Evolutionary conservation across 2,797 vertebrate genomes (phyloP).

Genomic region (Cygnus olor): DNA sequence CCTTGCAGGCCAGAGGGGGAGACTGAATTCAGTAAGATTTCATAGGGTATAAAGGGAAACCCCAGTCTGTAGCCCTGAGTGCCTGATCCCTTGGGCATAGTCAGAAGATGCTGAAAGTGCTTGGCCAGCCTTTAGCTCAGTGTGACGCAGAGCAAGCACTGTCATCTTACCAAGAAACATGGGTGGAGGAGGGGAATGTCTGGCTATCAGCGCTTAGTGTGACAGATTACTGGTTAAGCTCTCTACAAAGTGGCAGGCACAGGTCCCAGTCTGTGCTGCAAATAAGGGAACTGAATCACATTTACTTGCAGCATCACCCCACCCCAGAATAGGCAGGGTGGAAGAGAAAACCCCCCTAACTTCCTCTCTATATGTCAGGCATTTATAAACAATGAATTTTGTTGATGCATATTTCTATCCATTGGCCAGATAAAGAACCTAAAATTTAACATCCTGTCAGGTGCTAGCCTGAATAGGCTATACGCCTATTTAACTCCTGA

Average conservation of each 20-base stretch:
- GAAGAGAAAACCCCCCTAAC: background rate
- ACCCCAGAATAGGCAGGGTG: background rate
- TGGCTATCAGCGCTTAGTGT: background rate
- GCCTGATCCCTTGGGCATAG: background rate
- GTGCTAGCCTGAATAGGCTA: background rate
- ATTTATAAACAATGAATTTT: background rate
- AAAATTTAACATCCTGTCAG: background rate
- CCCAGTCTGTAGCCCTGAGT: background rate
- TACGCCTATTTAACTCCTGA: background rate
- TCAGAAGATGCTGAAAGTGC: background rate
- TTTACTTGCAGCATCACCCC: background rate
- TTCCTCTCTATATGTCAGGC: background rate
- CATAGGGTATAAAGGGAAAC: background rate
- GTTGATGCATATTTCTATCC: background rate
- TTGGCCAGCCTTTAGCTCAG: accelerated
- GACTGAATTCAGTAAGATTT: background rate
- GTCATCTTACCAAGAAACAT: background rate
- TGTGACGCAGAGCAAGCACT: background rate
- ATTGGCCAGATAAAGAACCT: background rate
- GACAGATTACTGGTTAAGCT: background rate
- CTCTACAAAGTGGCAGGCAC: background rate
- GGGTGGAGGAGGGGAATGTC: background rate
- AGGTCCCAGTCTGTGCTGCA: background rate
- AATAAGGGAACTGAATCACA: background rate
- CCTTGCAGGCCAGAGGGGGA: background rate